Base-by-base conservation (phyloP, 2,888 invertebrate species). In the Macrostomum cliftonense region DNA sequence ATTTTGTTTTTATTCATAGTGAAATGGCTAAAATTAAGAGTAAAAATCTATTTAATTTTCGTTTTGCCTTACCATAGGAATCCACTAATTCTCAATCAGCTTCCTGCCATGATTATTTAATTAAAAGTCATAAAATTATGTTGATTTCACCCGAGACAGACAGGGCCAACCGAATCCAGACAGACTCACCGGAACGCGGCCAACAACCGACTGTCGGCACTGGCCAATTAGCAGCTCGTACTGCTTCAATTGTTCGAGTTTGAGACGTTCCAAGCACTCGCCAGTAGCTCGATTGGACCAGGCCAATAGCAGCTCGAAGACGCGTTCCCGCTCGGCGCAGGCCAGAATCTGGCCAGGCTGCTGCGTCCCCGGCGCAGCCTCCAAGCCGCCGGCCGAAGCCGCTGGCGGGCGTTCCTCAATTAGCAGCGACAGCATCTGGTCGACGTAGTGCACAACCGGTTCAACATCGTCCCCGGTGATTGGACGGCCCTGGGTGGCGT, bases 401-500 rank as follows among this genome's bases (percentile, higher is more conserved):
- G 37, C 46, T 37, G 43, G 39, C 42, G 21, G 46, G 17, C 2
- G 47, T 65, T 89, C 89, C 52, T 84, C 77, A 16, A 83, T 74
- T 47, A 89, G 72, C 17, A 91, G 73, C 0, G 82, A 83, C 1
- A 82, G 78, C 79, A 91, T 80, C 69, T 88, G 87, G 65, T 87
- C 87, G 61, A 91, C 73, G 63, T 89, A 86, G 64, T 85, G 87
- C 16, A 87, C 82, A 45, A 91, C 87, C 20, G 82, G 82, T 40
- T 85, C 76, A 1, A 89, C 82, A 70, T 89, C 88, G 66, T 89
- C 89, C 20, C 42, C 42, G 37, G 48, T 46, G 21, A 37, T 37
- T 43, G 17, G 45, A 1, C 28, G n/a, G 63, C 79, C 80, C 73
- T 80, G 77, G 40, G 79, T 77, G 56, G 77, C 54, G 39, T 52